Percentiles rank a stretch among this genome's conserved stretches.
These are phyloP conservation scores for Chionoecetes opilio DNA, from an alignment of 1,140 invertebrate genomes.

Conservation along the genomic window DNA sequence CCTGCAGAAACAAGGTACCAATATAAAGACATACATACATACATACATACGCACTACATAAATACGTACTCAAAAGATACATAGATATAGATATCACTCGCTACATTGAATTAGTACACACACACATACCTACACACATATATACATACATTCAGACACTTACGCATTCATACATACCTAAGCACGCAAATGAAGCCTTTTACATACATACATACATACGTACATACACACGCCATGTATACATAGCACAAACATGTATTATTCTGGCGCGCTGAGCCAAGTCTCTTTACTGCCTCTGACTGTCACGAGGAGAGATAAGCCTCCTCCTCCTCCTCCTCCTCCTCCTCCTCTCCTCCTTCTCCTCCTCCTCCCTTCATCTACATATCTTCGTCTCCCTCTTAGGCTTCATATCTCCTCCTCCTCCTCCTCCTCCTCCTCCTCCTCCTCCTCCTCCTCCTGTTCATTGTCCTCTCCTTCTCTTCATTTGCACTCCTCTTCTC, in stretches of 20 bases:
- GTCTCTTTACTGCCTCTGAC: conserved; percentile 7
- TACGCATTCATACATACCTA: background rate
- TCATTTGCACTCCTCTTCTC: no score
- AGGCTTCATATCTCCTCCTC: background rate
- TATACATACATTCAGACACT: background rate
- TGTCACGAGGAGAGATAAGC: conserved; percentile 4
- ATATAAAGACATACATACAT: no score
- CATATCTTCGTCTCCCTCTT: background rate
- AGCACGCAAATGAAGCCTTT: background rate
- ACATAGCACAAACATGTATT: background rate
- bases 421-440: background rate
- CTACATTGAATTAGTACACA: no score
- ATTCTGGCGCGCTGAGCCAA: background rate
- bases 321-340: background rate
- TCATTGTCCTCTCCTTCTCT: no score
- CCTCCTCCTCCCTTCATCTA: background rate
- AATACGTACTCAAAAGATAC: no score
- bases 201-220: background rate
- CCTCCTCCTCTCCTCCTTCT: background rate
- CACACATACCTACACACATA: conserved; percentile 32
- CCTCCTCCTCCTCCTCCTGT: background rate
- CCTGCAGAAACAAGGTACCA: no score
- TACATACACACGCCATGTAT: background rate
- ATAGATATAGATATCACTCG: no score
- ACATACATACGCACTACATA: no score